phyloP scores from a whole-genome alignment of 2,797 vertebrate genomes.

The Geotrypetes seraphini region DNA sequence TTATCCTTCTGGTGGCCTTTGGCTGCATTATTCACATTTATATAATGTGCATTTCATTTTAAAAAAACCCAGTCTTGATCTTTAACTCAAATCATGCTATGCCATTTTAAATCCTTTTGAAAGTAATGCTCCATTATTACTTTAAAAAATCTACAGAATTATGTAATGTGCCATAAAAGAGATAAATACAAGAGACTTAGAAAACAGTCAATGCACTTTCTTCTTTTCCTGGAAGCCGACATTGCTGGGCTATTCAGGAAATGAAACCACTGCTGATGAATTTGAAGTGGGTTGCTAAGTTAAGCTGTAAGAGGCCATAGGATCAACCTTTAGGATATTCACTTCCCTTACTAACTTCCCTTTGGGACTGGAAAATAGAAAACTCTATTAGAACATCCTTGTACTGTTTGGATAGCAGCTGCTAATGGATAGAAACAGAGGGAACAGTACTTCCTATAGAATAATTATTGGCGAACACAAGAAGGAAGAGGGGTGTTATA shows the following conservation, averaged over 20 bases:
- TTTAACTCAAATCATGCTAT: neutral
- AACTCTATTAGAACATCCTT: neutral
- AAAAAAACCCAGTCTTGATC: neutral
- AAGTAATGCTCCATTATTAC: neutral
- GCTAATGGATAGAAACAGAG: slow-evolving; percentile 5
- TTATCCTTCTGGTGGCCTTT: too few relatives aligned
- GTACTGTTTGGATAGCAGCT: neutral
- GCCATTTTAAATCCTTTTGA: slow-evolving; percentile 11
- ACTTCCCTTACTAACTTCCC: slow-evolving; percentile 19
- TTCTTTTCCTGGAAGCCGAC: neutral
- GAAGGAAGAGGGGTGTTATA: neutral
- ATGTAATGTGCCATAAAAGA: neutral
- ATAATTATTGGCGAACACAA: slow-evolving; percentile 2
- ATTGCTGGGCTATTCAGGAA: slow-evolving; percentile 2
- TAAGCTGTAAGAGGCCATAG: neutral
- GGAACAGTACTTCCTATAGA: slow-evolving; percentile 4
- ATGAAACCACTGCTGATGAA: slow-evolving; percentile 17
- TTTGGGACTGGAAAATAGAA: slow-evolving; percentile 9
- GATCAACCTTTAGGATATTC: slow-evolving; percentile 10
- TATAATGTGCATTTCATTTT: too few relatives aligned
- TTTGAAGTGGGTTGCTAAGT: slow-evolving; percentile 1
- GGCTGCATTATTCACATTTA: too few relatives aligned
- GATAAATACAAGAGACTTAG: neutral
- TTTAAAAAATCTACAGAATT: neutral
- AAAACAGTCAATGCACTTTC: slow-evolving; percentile 12